A percentile compares a stretch with the other conserved stretches of the same genome.
phyloP scores from a whole-genome alignment of 1,140 invertebrate species.

The Bombus waltoni region DNA sequence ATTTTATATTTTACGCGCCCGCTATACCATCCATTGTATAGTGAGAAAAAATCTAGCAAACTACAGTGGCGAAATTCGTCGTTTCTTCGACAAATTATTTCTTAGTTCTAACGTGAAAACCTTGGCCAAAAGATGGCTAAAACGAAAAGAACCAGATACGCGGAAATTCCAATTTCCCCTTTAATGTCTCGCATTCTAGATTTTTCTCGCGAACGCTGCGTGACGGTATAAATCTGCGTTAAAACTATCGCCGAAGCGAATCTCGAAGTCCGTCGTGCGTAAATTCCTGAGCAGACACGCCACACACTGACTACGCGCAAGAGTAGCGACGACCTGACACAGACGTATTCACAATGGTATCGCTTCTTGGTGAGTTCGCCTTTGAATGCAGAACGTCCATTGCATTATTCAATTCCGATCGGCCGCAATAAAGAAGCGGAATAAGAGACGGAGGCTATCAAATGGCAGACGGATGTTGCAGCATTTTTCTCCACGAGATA shows the following conservation, averaged over 20 bases:
- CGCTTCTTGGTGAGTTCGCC: slow-evolving; percentile 13
- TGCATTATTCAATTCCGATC: slow-evolving; percentile 77
- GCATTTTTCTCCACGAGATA: slow-evolving; percentile 44
- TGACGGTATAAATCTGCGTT: slow-evolving; percentile 15
- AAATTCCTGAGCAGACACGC: background rate
- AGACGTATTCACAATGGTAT: slow-evolving; percentile 26
- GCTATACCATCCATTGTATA: too few species aligned
- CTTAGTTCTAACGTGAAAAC: too few species aligned
- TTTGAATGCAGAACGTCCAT: slow-evolving; percentile 60
- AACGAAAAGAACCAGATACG: too few species aligned
- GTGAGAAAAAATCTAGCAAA: too few species aligned
- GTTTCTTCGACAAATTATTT: too few species aligned
- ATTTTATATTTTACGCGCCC: too few species aligned
- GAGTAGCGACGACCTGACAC: background rate
- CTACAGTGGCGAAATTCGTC: too few species aligned
- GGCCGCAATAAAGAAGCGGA: slow-evolving; percentile 73
- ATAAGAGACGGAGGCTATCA: slow-evolving; percentile 57
- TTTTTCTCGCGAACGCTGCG: background rate
- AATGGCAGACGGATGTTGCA: slow-evolving; percentile 1
- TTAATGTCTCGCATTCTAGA: background rate
- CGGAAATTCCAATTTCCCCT: too few species aligned
- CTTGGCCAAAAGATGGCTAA: too few species aligned
- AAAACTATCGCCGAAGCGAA: slow-evolving; percentile 28
- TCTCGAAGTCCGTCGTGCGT: slow-evolving; percentile 22
- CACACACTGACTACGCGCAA: background rate